phyloP scores from a whole-genome alignment of 2,797 vertebrate species.

The Poecilia gillii region DNA sequence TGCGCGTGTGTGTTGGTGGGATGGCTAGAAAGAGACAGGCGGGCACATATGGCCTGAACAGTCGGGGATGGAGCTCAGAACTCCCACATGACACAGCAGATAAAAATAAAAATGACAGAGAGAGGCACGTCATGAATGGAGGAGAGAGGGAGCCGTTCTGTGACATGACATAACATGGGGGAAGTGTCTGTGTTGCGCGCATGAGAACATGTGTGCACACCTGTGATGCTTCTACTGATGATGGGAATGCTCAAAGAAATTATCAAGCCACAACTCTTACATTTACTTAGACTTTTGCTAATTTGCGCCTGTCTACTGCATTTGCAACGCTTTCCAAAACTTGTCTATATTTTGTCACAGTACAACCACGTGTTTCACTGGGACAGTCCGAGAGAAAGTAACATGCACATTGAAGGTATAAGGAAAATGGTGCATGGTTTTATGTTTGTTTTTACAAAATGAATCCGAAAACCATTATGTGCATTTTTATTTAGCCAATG shows the following conservation, averaged over 20 bases:
- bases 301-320: neutral
- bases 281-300: neutral
- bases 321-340: neutral
- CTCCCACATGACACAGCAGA: slow-evolving; percentile 68
- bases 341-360: neutral
- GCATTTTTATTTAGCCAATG: neutral
- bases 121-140: slow-evolving; percentile 5
- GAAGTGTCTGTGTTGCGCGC: slow-evolving; percentile 7
- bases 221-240: neutral
- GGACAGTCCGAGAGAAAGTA: neutral
- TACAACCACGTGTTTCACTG: neutral
- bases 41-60: slow-evolving; percentile 71
- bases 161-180: slow-evolving; percentile 10
- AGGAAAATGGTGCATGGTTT: neutral
- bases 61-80: slow-evolving; percentile 64
- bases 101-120: slow-evolving; percentile 59
- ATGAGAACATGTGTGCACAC: neutral
- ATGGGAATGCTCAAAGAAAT: neutral
- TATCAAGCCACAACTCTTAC: neutral
- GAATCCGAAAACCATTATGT: neutral
- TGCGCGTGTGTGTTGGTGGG: slow-evolving; percentile 39
- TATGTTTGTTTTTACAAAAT: neutral
- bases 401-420: neutral
- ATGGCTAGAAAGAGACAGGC: slow-evolving; percentile 51
- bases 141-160: slow-evolving; percentile 13